Percentiles rank a stretch among this genome's conserved stretches.
Evolutionary conservation across 2,888 invertebrate species (phyloP).

Genomic region (Netelia fuscicornis): DNA sequence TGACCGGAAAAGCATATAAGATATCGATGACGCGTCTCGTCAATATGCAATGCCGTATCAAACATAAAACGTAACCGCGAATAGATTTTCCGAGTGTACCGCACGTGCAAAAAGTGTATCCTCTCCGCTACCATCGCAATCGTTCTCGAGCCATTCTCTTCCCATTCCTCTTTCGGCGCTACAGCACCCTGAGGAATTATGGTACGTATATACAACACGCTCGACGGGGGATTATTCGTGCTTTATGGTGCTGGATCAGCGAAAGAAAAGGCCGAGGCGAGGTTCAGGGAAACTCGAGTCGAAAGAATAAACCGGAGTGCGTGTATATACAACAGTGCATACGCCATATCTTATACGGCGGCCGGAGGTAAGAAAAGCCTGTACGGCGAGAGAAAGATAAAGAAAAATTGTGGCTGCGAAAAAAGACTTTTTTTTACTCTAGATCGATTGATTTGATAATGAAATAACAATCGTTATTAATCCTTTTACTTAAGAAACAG

Average conservation of each 20-base stretch:
- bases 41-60: constrained; percentile 13
- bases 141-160: constrained; percentile 17
- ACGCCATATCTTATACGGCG: background rate
- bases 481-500: too few relatives aligned
- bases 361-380: background rate
- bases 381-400: background rate
- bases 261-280: constrained; percentile 52
- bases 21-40: background rate
- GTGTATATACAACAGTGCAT: constrained; percentile 63
- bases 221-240: constrained; percentile 62
- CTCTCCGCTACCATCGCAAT: background rate
- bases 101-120: constrained; percentile 5
- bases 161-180: constrained; percentile 2
- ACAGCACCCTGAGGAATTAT: constrained; percentile 44
- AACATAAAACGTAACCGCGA: constrained; percentile 13
- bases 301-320: constrained; percentile 23
- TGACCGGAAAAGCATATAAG: background rate
- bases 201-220: constrained; percentile 51
- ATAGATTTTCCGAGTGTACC: constrained; percentile 25
- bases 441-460: too few relatives aligned
- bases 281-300: constrained; percentile 25
- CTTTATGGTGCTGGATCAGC: constrained; percentile 65
- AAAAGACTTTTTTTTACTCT: background rate
- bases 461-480: too few relatives aligned
- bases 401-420: background rate